A percentile compares a stretch with the other conserved stretches of the same genome.
Conservation (phyloP, 2,888 invertebrate genomes). For the Lasioglossum lativentre region DNA sequence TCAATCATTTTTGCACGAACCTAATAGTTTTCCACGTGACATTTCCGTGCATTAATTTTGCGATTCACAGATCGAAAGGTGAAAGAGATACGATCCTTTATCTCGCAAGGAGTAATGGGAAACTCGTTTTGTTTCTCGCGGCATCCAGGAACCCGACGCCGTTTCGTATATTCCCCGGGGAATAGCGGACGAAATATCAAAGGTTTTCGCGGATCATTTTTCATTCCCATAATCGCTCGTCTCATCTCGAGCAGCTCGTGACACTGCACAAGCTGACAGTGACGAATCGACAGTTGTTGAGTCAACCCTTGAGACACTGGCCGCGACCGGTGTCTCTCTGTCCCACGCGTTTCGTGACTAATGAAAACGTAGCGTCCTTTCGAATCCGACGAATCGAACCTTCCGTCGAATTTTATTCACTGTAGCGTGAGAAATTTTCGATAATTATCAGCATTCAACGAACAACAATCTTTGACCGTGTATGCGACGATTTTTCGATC, state of each 20-base stretch:
- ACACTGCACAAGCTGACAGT: conserved; percentile 83
- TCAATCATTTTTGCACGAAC: background rate
- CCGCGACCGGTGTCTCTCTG: conserved; percentile 50
- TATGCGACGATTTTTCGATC: background rate
- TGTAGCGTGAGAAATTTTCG: conserved; percentile 42
- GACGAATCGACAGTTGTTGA: conserved; percentile 83
- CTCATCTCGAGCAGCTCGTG: conserved; percentile 82
- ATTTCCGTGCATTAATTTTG: conserved; percentile 15
- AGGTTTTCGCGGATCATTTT: conserved; percentile 84
- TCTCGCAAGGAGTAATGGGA: conserved; percentile 20
- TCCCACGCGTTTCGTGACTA: conserved; percentile 68
- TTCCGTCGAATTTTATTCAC: conserved; percentile 28
- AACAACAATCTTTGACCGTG: background rate
- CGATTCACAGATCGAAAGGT: background rate
- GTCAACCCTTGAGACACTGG: conserved; percentile 81
- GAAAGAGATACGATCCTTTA: conserved; percentile 23
- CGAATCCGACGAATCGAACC: conserved; percentile 42
- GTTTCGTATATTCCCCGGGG: conserved; percentile 50
- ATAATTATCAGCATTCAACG: background rate
- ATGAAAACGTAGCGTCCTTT: conserved; percentile 65
- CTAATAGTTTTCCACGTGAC: background rate
- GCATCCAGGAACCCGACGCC: conserved; percentile 61
- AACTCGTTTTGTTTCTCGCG: conserved; percentile 38
- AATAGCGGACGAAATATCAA: conserved; percentile 73
- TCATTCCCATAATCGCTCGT: conserved; percentile 83